phyloP scores from a whole-genome alignment of 2,797 vertebrate genomes.

The Iguana delicatissima region DNA sequence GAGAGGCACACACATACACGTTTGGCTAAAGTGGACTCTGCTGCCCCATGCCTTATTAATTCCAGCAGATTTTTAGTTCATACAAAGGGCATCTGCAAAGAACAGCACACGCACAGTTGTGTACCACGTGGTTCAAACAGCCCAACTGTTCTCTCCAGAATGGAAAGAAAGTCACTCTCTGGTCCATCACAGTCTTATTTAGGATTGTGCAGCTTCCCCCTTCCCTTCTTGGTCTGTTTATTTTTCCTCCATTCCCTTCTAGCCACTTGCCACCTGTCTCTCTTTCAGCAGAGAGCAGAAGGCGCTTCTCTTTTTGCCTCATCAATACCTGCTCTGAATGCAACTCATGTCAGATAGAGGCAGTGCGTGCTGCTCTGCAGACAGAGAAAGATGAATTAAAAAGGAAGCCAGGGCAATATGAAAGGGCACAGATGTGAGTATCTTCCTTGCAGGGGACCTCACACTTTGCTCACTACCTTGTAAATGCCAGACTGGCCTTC shows the following conservation, averaged over 20 bases:
- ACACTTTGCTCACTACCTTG: background rate
- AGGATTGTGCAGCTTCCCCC: background rate
- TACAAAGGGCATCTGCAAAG: conserved; percentile 62
- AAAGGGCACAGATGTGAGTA: background rate
- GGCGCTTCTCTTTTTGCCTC: accelerated
- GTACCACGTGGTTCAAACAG: conserved; percentile 1
- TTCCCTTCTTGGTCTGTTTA: background rate
- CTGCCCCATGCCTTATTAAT: conserved; percentile 58
- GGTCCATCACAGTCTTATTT: background rate
- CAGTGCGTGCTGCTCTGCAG: background rate
- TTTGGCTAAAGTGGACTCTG: conserved; percentile 60
- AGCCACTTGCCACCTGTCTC: background rate
- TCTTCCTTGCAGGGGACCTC: conserved; percentile 22
- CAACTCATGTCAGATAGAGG: background rate
- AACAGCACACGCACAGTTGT: conserved; percentile 57
- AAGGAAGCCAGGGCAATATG: conserved; percentile 8
- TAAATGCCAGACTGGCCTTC: background rate
- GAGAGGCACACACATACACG: conserved; percentile 57
- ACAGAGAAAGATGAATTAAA: background rate
- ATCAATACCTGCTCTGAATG: background rate
- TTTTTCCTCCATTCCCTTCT: background rate
- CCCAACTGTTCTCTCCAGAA: conserved; percentile 34
- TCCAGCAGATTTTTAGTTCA: conserved; percentile 62
- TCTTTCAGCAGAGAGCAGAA: accelerated
- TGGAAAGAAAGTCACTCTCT: conserved; percentile 20